phyloP scores from a whole-genome alignment of 2,797 vertebrate species.

The Coregonus suidteri region DNA sequence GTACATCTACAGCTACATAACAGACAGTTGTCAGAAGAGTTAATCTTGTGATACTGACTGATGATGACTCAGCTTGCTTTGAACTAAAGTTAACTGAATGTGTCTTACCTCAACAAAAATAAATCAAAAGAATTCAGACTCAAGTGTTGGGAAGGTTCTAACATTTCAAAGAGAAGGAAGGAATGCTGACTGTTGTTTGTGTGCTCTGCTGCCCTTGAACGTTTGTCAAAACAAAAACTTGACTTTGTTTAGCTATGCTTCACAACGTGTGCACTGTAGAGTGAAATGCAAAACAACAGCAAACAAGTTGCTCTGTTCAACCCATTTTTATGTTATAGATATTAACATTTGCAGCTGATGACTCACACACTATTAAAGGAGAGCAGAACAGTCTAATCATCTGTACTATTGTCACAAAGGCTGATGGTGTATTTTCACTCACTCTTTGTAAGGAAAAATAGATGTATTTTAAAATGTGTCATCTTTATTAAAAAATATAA shows the following conservation, averaged over 20 bases:
- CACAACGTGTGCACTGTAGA: slow-evolving; percentile 20
- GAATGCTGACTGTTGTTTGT: slow-evolving; percentile 32
- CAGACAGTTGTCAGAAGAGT: neutral
- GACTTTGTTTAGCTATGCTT: slow-evolving; percentile 25
- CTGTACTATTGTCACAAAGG: neutral
- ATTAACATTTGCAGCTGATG: neutral
- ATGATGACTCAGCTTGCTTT: slow-evolving; percentile 1
- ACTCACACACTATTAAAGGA: neutral
- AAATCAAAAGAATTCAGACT: slow-evolving; percentile 14
- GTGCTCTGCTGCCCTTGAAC: slow-evolving; percentile 21
- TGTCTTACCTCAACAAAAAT: neutral
- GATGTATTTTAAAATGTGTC: too few species aligned
- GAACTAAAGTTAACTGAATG: neutral
- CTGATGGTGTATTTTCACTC: neutral
- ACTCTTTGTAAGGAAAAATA: too few species aligned
- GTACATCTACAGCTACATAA: neutral
- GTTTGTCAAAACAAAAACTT: slow-evolving; percentile 20
- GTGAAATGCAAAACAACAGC: slow-evolving; percentile 8
- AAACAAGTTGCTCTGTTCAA: neutral
- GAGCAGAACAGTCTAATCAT: neutral
- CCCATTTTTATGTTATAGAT: neutral
- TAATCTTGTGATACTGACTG: neutral
- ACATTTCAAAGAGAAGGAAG: neutral
- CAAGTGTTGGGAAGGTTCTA: neutral
- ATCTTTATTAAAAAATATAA: too few species aligned